Base-by-base conservation (phyloP, 1,140 invertebrate genomes). In the Leptoteleia sp. region DNA sequence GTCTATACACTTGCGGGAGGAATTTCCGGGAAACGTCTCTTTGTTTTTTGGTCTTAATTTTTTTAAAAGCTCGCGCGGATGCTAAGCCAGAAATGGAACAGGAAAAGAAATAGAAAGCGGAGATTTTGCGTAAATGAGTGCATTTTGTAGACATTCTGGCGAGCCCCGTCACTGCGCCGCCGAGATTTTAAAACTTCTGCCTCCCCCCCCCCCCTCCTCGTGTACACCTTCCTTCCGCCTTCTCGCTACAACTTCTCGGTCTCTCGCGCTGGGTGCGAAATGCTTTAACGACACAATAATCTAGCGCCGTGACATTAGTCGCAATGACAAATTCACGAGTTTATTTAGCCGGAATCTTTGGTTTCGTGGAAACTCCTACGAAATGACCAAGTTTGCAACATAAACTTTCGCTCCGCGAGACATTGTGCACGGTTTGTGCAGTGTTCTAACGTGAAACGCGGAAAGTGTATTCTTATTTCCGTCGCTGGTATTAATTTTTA, bases 61-160 rank as follows among this genome's bases (percentile, higher is more conserved):
- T n/a, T 3, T 85, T 86, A 83, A 86, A 86, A 86, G 67, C 54
- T 81, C 81, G 79, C 79, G 79, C 79, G 76, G 73, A 80, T 52
- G 52, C 16, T 15, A 47, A 62, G 37, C 40, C 54, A 62, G 71
- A 43, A 70, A 62, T 71, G 62, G 59, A 76, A 71, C 40, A 40
- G 48, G 38, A 33, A 68, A 27, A 47, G 61, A 52, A 67, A 67
- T 29, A 54, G 72, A 57, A 43, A 22, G 31, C 59, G 11, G 76
- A 76, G 62, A 81, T 81, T 79, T 54, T 59, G 54, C 33, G 64
- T 76, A 75, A 79, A 81, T 75, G 76, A 73, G 43, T 70, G 77
- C 71, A 73, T 78, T 78, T 76, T 57, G 64, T 64, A 77, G 65
- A 77, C 59, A 43, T 77, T 71, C 47, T 70, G 50, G 54, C 38